phyloP scores from a whole-genome alignment of 2,797 vertebrate genomes.

The Peromyscus eremicus region DNA sequence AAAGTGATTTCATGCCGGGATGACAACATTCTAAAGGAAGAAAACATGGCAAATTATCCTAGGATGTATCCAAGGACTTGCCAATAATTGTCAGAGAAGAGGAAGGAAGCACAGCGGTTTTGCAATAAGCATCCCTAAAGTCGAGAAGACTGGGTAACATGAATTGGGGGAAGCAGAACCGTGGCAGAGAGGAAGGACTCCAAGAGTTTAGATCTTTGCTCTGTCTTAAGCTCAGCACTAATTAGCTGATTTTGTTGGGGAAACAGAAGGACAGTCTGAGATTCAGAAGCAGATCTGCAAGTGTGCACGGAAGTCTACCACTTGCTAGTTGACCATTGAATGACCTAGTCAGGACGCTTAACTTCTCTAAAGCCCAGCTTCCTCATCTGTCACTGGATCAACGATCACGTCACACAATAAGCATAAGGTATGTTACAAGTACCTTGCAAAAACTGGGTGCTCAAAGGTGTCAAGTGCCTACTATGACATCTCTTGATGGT shows the following conservation, averaged over 20 bases:
- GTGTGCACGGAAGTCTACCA: background rate
- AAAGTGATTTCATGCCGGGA: conserved; percentile 55
- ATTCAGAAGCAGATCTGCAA: background rate
- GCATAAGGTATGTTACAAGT: background rate
- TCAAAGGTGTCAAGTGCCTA: background rate
- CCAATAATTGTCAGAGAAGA: conserved; percentile 36
- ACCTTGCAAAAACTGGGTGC: background rate
- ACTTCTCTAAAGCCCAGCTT: background rate
- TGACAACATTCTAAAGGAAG: conserved; percentile 74
- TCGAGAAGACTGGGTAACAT: conserved; percentile 9
- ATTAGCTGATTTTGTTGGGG: background rate
- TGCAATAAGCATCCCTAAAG: background rate
- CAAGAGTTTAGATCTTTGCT: background rate
- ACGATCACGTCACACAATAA: background rate
- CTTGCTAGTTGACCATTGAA: background rate
- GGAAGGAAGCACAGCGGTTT: background rate
- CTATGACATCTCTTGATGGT: background rate
- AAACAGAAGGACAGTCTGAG: background rate
- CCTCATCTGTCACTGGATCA: background rate
- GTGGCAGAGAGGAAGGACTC: accelerated
- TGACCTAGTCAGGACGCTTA: background rate
- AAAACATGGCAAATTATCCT: conserved; percentile 39
- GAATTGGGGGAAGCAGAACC: background rate
- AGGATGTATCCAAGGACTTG: conserved; percentile 40
- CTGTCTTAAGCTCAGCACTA: background rate